phyloP scores from a whole-genome alignment of 2,113 vertebrate genomes.

The Tympanuchus pallidicinctus region DNA sequence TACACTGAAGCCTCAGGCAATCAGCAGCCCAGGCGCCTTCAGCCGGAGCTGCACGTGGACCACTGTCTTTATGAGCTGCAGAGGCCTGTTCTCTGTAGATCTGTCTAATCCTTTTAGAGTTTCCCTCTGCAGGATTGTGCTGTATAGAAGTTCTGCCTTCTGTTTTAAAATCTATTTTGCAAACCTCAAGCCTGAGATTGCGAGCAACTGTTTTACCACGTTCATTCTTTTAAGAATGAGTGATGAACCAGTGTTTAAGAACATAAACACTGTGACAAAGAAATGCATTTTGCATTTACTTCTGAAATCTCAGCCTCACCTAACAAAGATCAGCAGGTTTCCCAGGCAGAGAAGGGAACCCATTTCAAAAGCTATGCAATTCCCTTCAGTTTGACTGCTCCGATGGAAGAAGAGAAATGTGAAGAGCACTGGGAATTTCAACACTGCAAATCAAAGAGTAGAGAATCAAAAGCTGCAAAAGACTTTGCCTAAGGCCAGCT shows the following conservation, averaged over 20 bases:
- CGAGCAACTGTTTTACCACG: neutral
- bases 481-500: neutral
- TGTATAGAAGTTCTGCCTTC: neutral
- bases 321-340: slow-evolving; percentile 4
- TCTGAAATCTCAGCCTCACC: neutral
- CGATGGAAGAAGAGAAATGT: neutral
- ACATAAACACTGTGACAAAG: neutral
- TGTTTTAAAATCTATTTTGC: neutral
- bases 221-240: neutral
- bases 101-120: neutral
- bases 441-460: neutral
- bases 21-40: neutral
- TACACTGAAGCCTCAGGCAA: neutral
- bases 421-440: neutral
- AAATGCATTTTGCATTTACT: neutral
- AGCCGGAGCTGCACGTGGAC: neutral
- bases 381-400: slow-evolving; percentile 8
- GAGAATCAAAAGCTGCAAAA: neutral
- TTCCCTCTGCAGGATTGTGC: neutral
- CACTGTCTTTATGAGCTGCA: neutral
- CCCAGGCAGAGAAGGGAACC: neutral
- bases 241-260: neutral
- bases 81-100: neutral
- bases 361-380: neutral
- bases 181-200: neutral